Evolutionary conservation across 1,140 invertebrate species (phyloP).

Genomic region (Halyomorpha halys): DNA sequence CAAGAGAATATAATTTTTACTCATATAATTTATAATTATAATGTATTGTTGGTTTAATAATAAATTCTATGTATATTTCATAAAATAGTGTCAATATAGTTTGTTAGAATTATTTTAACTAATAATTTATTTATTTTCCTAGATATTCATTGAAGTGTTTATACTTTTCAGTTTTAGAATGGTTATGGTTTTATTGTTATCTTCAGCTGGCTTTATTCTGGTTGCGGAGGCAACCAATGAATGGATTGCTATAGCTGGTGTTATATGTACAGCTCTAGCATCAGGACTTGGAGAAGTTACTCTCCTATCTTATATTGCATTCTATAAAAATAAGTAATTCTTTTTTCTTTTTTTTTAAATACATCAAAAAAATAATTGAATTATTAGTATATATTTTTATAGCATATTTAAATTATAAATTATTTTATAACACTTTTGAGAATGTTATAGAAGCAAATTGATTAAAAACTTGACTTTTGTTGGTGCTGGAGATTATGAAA

Average conservation of each 20-base stretch:
- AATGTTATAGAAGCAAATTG: no score
- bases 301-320: constrained; percentile 57
- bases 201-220: constrained; percentile 50
- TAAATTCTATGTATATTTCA: not conserved
- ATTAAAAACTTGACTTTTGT: no score
- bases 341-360: not conserved
- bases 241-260: constrained; percentile 57
- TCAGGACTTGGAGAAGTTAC: constrained; percentile 75
- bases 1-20: not conserved
- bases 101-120: not conserved
- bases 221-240: constrained; percentile 50
- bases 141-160: not conserved
- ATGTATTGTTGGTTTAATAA: no score
- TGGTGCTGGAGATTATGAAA: no score
- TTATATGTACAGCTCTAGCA: constrained; percentile 62
- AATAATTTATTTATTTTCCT: not conserved
- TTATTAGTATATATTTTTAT: no score
- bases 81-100: not conserved
- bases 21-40: no score
- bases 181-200: constrained; percentile 45
- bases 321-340: constrained; percentile 50
- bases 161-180: constrained; percentile 40
- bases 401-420: no score
- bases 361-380: no score
- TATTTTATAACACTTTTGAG: no score